Conservation (phyloP, 2,113 vertebrate genomes). For the Hypomesus transpacificus region DNA sequence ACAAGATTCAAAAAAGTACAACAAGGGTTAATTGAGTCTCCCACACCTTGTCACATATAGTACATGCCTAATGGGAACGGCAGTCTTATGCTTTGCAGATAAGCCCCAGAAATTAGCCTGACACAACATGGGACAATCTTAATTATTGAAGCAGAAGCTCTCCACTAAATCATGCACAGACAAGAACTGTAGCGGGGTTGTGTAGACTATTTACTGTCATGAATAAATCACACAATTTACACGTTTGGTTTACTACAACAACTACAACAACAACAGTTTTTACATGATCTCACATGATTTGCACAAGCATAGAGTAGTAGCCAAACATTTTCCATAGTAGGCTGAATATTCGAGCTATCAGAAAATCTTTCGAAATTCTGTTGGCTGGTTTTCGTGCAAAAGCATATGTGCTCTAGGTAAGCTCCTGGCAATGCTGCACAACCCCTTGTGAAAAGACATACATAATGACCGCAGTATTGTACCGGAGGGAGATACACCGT, state of each 20-base stretch:
- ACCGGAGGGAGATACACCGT: too few relatives aligned
- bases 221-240: constrained; percentile 13
- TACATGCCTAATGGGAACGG: background rate
- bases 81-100: background rate
- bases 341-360: too few relatives aligned
- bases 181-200: background rate
- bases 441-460: too few relatives aligned
- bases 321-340: background rate
- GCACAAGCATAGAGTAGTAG: background rate
- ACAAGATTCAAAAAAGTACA: too few relatives aligned
- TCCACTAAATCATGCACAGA: constrained; percentile 4
- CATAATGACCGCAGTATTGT: too few relatives aligned
- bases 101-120: constrained; percentile 25
- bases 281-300: background rate
- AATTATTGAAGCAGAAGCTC: constrained; percentile 23
- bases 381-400: too few relatives aligned
- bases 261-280: background rate
- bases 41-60: background rate
- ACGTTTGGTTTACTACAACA: background rate
- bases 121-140: constrained; percentile 12
- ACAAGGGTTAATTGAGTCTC: background rate
- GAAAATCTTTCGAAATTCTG: too few relatives aligned
- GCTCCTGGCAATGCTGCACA: too few relatives aligned
- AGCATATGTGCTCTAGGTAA: too few relatives aligned
- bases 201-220: constrained; percentile 2